Base-by-base conservation (phyloP, 2,113 vertebrate genomes). In the Hyaena hyaena region DNA sequence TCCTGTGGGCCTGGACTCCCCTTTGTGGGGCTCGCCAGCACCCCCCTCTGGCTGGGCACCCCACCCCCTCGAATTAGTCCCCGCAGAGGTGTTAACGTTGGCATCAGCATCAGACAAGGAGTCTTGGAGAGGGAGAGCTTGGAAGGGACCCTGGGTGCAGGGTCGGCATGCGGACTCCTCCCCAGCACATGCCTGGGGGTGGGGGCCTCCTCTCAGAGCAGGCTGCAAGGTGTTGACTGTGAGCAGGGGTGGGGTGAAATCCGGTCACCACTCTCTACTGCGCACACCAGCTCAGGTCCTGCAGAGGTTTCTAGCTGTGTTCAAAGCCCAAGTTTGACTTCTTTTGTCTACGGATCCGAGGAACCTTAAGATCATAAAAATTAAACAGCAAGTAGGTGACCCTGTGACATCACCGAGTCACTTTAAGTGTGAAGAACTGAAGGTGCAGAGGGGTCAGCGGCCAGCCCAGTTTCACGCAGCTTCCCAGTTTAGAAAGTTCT, bases 81-180 rank as follows among this genome's bases (percentile, higher is more conserved):
- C 0, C 1, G 0, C 0, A 7, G 50, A 82, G 39, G 39, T 50
- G 21, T 61, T 63, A 3, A 9, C 1, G 16, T 31, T 23, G 39
- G 90, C 39, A 24, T 63, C 45, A 0, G 12, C 31, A 33, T 74
- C 45, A 0, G 12, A 63, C 80, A 21, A 35, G 39, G 68, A 33
- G 24, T 35, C 1, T 7, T 35, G 31, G 10, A 63, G 31, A 5
- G 28, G 9, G 88, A 10, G 7, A 10, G 1, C 28, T 7, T 69
- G 23, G 8, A 58, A 71, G 15, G 15, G 58, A 26, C 45, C 33
- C 15, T 10, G 69, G 86, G 26, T 17, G 5, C 28, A 15, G 53
- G 16, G 17, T 4, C 4, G 39, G 39, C 0, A 3, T 9, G 0
- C 7, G 17, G n/a, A 6, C n/a, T 53, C 68, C 14, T 39, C 14